Conservation (phyloP, 2,888 invertebrate species). For the Orthosia gracilis region DNA sequence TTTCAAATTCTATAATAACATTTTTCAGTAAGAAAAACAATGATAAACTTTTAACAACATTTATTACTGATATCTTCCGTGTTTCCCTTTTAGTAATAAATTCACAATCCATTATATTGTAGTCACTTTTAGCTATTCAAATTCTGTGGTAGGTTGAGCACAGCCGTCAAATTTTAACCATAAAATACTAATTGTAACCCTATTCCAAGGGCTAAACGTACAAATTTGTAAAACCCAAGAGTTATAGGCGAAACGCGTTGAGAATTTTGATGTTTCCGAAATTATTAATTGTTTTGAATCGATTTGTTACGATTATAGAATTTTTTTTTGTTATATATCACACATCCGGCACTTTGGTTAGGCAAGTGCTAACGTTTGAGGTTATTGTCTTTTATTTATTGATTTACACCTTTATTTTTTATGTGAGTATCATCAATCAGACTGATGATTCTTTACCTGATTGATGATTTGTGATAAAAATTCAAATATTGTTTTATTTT, state of each 20-base stretch:
- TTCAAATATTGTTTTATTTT: too few species aligned
- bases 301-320: constrained; percentile 81
- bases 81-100: background rate
- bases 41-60: background rate
- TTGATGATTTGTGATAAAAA: background rate
- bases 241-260: constrained; percentile 64
- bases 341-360: constrained; percentile 70
- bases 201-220: constrained; percentile 62
- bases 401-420: constrained; percentile 9
- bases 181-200: constrained; percentile 49
- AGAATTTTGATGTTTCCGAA: constrained; percentile 73
- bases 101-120: background rate
- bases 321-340: constrained; percentile 72
- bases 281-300: constrained; percentile 77
- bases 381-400: constrained; percentile 34
- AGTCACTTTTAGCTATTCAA: constrained; percentile 48
- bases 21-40: background rate
- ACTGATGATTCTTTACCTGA: background rate
- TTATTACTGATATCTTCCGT: background rate
- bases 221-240: constrained; percentile 59
- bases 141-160: constrained; percentile 42
- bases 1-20: background rate
- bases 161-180: constrained; percentile 52
- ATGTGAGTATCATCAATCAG: background rate
- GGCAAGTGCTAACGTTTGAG: constrained; percentile 58